Base-by-base conservation (phyloP, 2,888 invertebrate species). In the Lasioglossum zephyrum region DNA sequence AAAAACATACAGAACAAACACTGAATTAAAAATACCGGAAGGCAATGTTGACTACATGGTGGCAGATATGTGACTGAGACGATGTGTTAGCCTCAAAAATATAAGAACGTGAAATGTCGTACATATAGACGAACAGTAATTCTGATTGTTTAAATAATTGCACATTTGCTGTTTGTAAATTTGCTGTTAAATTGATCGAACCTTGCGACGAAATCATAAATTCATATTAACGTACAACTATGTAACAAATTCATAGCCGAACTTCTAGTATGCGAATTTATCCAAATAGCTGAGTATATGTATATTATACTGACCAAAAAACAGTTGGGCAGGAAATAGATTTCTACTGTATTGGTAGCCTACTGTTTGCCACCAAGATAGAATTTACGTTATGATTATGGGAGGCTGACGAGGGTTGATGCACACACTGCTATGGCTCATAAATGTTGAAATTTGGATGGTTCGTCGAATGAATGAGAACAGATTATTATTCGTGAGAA, bases 401-500 rank as follows among this genome's bases (percentile, higher is more conserved):
- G 16, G 31, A 5, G 16, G 2, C n/a, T 26, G 26, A 26, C 16
- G 31, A 63, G 0, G 31, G 11, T 31, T 2, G 63, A 31, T 2
- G 13, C 26, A 2, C 6, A 6, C 63, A 16, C 26, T 6, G 13
- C 6, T 1, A 16, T 16, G n/a, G 13, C 6, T 57, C 18, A 22
- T 47, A 1, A 13, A 31, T 49, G 6, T 9, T 70, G 22, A 73
- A 73, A 69, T 69, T 70, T 41, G 0, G n/a, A 18, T 41, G 49
- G 8, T 66, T 74, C 18, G 6, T 36, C n/a, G 73, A 31, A 6
- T n/a, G 39, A 60, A 36, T 77, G 11, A 60, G 13, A 5, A 4
- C 11, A 18, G n/a, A 73, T 16, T 16, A 36, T 78, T 41, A 72
- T 76, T 77, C 41, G 72, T 89, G 90, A 92, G 92, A 92, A 86